Conservation (phyloP, 2,113 vertebrate genomes). For the Heterocephalus glaber region DNA sequence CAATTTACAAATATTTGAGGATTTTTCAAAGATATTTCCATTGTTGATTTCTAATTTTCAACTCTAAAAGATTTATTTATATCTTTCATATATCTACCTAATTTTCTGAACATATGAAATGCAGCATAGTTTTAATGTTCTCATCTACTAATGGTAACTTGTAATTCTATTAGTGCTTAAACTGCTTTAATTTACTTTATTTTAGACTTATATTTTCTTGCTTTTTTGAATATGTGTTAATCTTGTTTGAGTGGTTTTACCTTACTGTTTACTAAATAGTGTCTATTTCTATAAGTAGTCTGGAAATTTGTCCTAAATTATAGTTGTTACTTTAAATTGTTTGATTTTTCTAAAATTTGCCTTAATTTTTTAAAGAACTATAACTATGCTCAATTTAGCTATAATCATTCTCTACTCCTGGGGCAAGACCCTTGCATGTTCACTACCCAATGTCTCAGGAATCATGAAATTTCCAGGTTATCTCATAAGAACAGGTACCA, state of each 20-base stretch:
- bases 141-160: neutral
- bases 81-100: neutral
- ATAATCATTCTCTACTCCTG: neutral
- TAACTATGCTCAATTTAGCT: neutral
- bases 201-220: neutral
- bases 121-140: neutral
- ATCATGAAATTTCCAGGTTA: neutral
- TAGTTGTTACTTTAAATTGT: neutral
- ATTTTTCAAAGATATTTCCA: neutral
- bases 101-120: neutral
- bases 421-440: neutral
- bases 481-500: neutral
- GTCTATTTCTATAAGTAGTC: neutral
- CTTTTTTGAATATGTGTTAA: neutral
- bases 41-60: neutral
- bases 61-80: neutral
- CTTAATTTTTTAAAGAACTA: neutral
- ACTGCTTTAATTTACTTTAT: neutral
- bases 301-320: neutral
- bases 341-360: neutral
- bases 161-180: neutral
- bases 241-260: neutral
- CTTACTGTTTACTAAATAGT: neutral
- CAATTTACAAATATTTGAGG: neutral
- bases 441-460: neutral